Conservation (phyloP, 2,113 vertebrate genomes). For the Prietella phreatophila region DNA sequence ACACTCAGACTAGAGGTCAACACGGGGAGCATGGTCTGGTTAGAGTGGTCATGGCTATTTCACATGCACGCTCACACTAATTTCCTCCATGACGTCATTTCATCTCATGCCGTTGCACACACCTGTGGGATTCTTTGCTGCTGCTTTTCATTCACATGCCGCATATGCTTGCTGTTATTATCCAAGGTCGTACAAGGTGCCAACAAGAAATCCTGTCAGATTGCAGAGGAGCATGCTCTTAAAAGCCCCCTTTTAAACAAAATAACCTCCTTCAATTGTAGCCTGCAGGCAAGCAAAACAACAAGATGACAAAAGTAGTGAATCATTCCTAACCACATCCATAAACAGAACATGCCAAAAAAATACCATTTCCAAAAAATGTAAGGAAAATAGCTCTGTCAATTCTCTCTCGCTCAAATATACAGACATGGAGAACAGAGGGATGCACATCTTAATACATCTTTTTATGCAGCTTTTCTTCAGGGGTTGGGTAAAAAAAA, state of each 20-base stretch:
- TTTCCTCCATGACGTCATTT: too few species aligned
- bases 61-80: not conserved
- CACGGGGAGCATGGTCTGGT: not conserved
- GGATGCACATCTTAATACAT: constrained; percentile 12
- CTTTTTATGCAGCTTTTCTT: constrained; percentile 57
- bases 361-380: constrained; percentile 1
- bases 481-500: constrained; percentile 60
- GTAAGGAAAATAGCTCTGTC: constrained; percentile 48
- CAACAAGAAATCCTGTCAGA: constrained; percentile 62
- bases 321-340: constrained; percentile 46
- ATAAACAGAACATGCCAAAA: constrained; percentile 45
- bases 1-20: constrained; percentile 41
- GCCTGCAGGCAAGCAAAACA: constrained; percentile 65
- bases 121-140: not conserved
- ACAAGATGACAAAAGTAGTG: constrained; percentile 57
- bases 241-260: constrained; percentile 60
- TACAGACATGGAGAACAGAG: constrained; percentile 56
- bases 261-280: constrained; percentile 70
- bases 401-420: constrained; percentile 7
- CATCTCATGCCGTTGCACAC: not conserved
- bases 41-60: constrained; percentile 19
- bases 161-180: not conserved
- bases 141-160: not conserved
- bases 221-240: constrained; percentile 55
- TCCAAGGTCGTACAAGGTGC: not conserved